A percentile compares a stretch with the other conserved stretches of the same genome.
phyloP scores from a whole-genome alignment of 2,113 vertebrate genomes.

The Ramphastos sulfuratus region DNA sequence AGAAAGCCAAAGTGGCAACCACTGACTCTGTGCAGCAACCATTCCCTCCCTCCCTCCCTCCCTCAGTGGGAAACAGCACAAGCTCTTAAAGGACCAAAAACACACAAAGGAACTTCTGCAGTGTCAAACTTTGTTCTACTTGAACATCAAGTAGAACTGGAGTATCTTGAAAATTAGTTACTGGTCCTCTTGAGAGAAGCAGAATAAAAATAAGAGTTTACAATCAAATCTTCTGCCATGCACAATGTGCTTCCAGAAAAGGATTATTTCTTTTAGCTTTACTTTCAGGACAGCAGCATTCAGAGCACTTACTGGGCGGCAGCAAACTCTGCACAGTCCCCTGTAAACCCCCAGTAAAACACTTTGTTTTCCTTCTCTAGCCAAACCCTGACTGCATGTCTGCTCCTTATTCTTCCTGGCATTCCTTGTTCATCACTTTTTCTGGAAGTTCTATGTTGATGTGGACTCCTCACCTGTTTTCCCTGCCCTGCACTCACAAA shows the following conservation, averaged over 20 bases:
- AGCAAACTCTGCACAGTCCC: neutral
- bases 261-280: neutral
- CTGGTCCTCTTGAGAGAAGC: neutral
- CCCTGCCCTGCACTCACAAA: neutral
- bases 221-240: neutral
- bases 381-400: fast-evolving
- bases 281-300: neutral
- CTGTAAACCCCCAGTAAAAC: neutral
- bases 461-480: neutral
- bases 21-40: neutral
- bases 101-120: neutral
- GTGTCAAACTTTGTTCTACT: neutral
- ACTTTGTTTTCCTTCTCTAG: neutral
- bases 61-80: neutral
- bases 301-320: neutral
- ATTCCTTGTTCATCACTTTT: neutral
- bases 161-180: neutral
- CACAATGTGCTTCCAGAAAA: neutral
- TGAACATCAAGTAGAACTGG: neutral
- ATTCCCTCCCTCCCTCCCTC: neutral
- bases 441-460: neutral
- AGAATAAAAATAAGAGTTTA: neutral
- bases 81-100: neutral
- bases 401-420: neutral
- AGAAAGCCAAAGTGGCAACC: neutral